Evolutionary conservation across 2,888 invertebrate species (phyloP).

Genomic region (Pammene fasciana): DNA sequence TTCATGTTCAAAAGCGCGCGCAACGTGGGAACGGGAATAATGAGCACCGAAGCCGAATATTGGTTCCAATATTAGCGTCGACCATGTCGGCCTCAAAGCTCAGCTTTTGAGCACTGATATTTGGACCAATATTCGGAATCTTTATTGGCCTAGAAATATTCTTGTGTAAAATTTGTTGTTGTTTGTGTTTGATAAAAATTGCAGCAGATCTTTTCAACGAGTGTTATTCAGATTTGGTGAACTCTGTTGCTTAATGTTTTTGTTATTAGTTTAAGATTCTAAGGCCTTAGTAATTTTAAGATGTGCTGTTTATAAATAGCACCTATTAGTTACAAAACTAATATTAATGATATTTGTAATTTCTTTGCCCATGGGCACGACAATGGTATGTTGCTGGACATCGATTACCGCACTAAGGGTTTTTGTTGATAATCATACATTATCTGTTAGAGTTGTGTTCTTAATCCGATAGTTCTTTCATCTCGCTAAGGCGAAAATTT

Average conservation of each 20-base stretch:
- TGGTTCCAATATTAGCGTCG: conserved; percentile 32
- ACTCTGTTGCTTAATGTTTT: conserved; percentile 13
- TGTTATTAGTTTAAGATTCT: conserved; percentile 11
- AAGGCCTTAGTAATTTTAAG: conserved; percentile 40
- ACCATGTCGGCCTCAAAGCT: conserved; percentile 32
- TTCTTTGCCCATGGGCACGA: conserved; percentile 37
- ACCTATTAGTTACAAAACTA: conserved; percentile 21
- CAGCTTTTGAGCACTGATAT: conserved; percentile 21
- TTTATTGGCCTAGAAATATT: background rate
- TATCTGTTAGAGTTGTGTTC: conserved; percentile 41
- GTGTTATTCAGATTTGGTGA: conserved; percentile 15
- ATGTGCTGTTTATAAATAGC: conserved; percentile 29
- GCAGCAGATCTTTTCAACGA: background rate
- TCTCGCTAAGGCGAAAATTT: background rate
- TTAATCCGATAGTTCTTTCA: conserved; percentile 19
- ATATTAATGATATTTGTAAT: conserved; percentile 9
- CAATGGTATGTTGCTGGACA: conserved; percentile 41
- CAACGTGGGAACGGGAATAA: conserved; percentile 19
- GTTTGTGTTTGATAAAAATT: conserved; percentile 3
- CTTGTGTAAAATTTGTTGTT: background rate
- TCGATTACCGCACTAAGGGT: conserved; percentile 32
- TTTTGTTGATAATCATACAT: conserved; percentile 42
- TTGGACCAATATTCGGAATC: conserved; percentile 19
- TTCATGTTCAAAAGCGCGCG: conserved; percentile 35
- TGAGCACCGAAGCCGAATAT: conserved; percentile 13